phyloP scores from a whole-genome alignment of 2,113 vertebrate genomes.

The Pseudorectes ferrugineus region DNA sequence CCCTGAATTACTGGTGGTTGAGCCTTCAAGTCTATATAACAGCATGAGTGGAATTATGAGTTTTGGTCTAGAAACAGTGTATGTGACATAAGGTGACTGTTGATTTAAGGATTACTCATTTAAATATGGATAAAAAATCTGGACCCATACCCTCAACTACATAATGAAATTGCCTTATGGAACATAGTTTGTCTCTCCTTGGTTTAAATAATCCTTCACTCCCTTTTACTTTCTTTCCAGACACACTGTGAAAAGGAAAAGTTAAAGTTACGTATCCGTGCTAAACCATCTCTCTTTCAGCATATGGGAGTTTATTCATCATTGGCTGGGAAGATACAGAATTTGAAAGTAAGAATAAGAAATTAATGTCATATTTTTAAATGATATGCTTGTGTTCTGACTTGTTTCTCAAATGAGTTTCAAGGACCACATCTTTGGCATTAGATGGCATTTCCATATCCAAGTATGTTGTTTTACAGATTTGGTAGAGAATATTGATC shows the following conservation, averaged over 20 bases:
- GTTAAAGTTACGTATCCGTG: slow-evolving; percentile 57
- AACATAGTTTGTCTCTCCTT: not conserved
- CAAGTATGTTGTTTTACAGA: not conserved
- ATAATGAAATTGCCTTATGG: not conserved
- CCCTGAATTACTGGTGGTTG: not conserved
- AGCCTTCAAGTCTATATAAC: not conserved
- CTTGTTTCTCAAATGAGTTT: not conserved
- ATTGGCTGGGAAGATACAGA: slow-evolving; percentile 63
- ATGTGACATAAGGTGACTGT: not conserved
- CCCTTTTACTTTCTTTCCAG: slow-evolving; percentile 48
- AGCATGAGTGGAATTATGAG: fast-evolving
- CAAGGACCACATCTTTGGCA: not conserved
- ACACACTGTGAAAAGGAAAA: slow-evolving; percentile 62
- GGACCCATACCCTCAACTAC: not conserved
- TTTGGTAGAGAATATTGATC: not conserved
- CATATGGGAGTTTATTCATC: slow-evolving; percentile 75
- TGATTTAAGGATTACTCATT: not conserved
- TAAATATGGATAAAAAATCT: not conserved
- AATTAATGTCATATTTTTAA: not conserved
- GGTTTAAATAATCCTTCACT: not conserved
- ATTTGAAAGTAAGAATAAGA: slow-evolving; percentile 70
- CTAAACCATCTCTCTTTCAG: slow-evolving; percentile 80
- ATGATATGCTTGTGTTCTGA: not conserved
- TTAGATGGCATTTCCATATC: not conserved
- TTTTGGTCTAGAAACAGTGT: not conserved